Conservation (phyloP, 2,113 vertebrate genomes). For the Epinephelus cyanopodus region DNA sequence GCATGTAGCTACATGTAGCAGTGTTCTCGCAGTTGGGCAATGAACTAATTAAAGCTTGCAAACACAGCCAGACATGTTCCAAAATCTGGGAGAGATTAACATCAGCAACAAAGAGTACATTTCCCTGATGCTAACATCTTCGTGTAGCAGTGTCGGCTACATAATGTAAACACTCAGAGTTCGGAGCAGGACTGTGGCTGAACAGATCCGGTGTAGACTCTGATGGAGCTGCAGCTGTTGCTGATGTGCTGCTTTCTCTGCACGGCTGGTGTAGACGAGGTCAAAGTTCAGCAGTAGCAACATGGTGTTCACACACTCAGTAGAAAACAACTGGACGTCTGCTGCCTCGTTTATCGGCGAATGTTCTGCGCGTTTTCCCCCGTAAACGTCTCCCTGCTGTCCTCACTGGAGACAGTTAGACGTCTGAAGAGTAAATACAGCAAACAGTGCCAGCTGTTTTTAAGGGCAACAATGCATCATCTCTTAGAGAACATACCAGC, state of each 20-base stretch:
- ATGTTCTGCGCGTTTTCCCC: background rate
- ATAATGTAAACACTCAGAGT: background rate
- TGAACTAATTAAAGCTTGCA: too few relatives aligned
- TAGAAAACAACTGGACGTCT: background rate
- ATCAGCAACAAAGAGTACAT: too few relatives aligned
- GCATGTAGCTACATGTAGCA: too few relatives aligned
- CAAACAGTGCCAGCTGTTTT: background rate
- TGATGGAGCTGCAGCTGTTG: slow-evolving; percentile 40
- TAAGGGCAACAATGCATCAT: background rate
- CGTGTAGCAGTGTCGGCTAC: too few relatives aligned
- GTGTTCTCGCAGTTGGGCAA: too few relatives aligned
- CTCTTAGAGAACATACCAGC: slow-evolving; percentile 25
- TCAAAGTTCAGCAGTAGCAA: slow-evolving; percentile 34
- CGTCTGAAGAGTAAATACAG: background rate
- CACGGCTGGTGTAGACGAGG: slow-evolving; percentile 25
- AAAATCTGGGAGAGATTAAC: too few relatives aligned
- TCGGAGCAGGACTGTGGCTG: background rate
- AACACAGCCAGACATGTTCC: too few relatives aligned
- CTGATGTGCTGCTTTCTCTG: slow-evolving; percentile 19
- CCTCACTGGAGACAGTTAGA: background rate
- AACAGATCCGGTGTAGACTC: background rate
- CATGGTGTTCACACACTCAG: background rate
- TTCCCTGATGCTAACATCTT: too few relatives aligned
- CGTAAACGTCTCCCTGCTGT: background rate
- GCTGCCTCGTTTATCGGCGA: background rate